Evolutionary conservation across 2,888 invertebrate genomes (phyloP).

Genomic region (Agrilus cyanescens): DNA sequence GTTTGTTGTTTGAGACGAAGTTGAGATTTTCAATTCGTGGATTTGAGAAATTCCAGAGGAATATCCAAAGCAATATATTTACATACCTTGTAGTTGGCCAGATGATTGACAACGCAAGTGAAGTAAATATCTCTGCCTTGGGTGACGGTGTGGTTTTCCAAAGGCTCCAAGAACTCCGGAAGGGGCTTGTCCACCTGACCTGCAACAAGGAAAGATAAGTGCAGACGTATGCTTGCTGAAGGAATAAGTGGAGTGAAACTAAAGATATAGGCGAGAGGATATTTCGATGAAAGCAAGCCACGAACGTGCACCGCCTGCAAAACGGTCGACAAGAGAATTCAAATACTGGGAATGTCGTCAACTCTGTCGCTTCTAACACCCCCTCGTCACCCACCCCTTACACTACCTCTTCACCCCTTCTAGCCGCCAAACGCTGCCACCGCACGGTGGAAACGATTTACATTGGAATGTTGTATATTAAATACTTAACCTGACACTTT

Average conservation of each 20-base stretch:
- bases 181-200: slow-evolving; percentile 59
- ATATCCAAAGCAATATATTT: background rate
- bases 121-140: slow-evolving; percentile 81
- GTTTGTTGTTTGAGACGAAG: too few relatives aligned
- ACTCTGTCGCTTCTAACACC: too few relatives aligned
- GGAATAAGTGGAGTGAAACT: slow-evolving; percentile 35
- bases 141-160: slow-evolving; percentile 78
- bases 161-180: slow-evolving; percentile 72
- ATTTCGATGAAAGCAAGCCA: slow-evolving; percentile 32
- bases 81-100: slow-evolving; percentile 73
- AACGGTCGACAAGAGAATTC: slow-evolving; percentile 29
- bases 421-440: too few relatives aligned
- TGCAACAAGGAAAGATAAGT: slow-evolving; percentile 31
- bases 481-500: slow-evolving; percentile 28
- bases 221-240: slow-evolving; percentile 25
- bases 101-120: slow-evolving; percentile 83
- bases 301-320: slow-evolving; percentile 33
- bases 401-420: too few relatives aligned
- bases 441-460: slow-evolving; percentile 28
- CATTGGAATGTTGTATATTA: slow-evolving; percentile 35
- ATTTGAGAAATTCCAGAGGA: background rate
- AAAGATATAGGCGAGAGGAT: slow-evolving; percentile 33
- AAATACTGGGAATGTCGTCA: slow-evolving; percentile 30
- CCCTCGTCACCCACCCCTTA: too few relatives aligned
- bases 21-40: too few relatives aligned